Base-by-base conservation (phyloP, 2,888 invertebrate species). In the Atrina japonica region DNA sequence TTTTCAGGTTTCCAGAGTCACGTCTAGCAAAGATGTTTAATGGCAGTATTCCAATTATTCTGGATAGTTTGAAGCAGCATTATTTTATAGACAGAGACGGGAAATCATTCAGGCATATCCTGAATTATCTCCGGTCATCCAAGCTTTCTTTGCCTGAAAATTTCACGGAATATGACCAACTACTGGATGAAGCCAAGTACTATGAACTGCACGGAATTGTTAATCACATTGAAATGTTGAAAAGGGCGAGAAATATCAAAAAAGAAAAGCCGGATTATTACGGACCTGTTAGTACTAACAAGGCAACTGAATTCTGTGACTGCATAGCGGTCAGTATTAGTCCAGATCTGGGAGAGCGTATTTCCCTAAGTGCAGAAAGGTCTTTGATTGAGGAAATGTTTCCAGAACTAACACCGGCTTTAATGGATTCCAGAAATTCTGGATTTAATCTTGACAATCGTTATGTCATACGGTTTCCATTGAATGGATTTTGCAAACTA, bases 1-100 rank as follows among this genome's bases (percentile, higher is more conserved):
- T n/a, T 76, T 77, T 27, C 93, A 98, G 98, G 90, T 97, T 95
- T 91, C 96, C 97, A 0, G 96, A 98, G 64, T 98, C 98, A 1
- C 94, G 95, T 83, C 93, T 98, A 82, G 97, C 96, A 16, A 95
- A 95, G 92, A 93, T 98, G 90, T 98, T 98, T 92, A 97, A 97
- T 90, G 98, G 98, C 41, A 95, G 94, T 83, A 96, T 98, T 85
- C 98, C 98, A 3, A 97, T 98, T 81, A 97, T 98, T 18, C 92
- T 98, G 90, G 98, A 98, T 90, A 96, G 96, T 3, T 92, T 98
- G 81, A 98, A 98, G 91, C 98, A 98, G 89, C 98, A 99, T 90
- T 99, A 99, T 91, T 99, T 99, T 92, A 97, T 99, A 86, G 99
- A 99, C 92, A 93, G 99, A 58, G 99, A 99, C 90, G 98, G 99